These are phyloP conservation scores for Amphimedon queenslandica DNA, from an alignment of 37 sponge, comb jelly and placozoan genomes.

Conservation along the genomic window DNA sequence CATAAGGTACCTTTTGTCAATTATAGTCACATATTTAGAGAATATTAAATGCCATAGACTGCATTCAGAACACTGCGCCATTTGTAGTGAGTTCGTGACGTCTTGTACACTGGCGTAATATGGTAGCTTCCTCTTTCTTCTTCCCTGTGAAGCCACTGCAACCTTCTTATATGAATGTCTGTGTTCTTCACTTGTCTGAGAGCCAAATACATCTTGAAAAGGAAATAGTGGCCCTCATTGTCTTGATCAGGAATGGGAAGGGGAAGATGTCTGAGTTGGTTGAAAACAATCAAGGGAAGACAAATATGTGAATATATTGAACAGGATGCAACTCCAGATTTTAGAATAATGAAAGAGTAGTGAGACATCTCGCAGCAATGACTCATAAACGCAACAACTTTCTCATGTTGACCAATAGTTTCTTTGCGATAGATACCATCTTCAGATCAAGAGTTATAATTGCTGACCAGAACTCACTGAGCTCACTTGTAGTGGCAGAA, in stretches of 20 bases:
- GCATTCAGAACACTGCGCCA: constrained; percentile 43
- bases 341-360: constrained; percentile 15
- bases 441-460: not conserved
- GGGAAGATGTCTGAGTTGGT: constrained; percentile 10
- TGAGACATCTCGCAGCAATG: constrained; percentile 20
- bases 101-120: constrained; percentile 28
- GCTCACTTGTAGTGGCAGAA: constrained; percentile 4
- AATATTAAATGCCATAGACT: constrained; percentile 9
- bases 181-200: constrained; percentile 19
- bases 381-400: constrained; percentile 6
- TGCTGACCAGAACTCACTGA: constrained; percentile 5
- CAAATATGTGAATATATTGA: constrained; percentile 16
- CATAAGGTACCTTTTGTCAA: too few species aligned
- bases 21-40: too few species aligned
- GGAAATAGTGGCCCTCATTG: constrained; percentile 9
- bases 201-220: constrained; percentile 11
- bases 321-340: constrained; percentile 17
- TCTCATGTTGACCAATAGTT: not conserved
- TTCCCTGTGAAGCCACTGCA: constrained; percentile 4
- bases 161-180: constrained; percentile 11
- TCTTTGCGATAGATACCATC: not conserved
- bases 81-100: constrained; percentile 21
- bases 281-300: constrained; percentile 4
- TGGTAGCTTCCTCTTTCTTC: constrained; percentile 5
- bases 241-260: constrained; percentile 13